These are phyloP conservation scores for Sylvicola cinctus DNA, from an alignment of 2,888 invertebrate species.

Conservation along the genomic window DNA sequence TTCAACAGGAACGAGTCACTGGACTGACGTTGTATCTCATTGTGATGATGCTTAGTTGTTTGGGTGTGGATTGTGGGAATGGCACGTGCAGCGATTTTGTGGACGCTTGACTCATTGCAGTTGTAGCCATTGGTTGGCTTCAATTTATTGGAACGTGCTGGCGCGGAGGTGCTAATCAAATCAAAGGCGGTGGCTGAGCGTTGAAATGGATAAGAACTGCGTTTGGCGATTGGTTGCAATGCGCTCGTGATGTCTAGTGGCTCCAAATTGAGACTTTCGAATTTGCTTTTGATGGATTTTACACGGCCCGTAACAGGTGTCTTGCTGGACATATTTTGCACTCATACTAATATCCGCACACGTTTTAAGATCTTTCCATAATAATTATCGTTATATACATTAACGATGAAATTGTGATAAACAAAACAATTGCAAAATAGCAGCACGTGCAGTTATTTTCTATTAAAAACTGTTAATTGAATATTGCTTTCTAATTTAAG, in stretches of 20 bases:
- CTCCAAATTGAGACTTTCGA: slow-evolving; percentile 30
- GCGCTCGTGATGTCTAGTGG: slow-evolving; percentile 7
- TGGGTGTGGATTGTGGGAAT: too few species aligned
- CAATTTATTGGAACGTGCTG: slow-evolving; percentile 8
- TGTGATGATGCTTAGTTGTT: slow-evolving; percentile 6
- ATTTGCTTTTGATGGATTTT: slow-evolving; percentile 41
- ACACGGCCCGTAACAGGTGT: slow-evolving; percentile 23
- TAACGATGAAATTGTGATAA: too few species aligned
- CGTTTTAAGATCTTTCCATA: too few species aligned
- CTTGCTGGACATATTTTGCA: too few species aligned
- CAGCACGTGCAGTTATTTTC: too few species aligned
- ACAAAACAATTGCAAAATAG: too few species aligned
- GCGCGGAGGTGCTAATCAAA: slow-evolving; percentile 7
- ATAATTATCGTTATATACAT: too few species aligned
- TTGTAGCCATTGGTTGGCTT: slow-evolving; percentile 5
- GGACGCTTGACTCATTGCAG: slow-evolving; percentile 5
- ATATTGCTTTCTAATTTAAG: too few species aligned
- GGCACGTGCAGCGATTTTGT: neutral
- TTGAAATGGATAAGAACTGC: slow-evolving; percentile 7
- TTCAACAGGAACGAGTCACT: slow-evolving; percentile 8
- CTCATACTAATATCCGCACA: too few species aligned
- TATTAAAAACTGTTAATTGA: too few species aligned
- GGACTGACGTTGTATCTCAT: slow-evolving; percentile 10
- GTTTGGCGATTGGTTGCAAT: slow-evolving; percentile 1
- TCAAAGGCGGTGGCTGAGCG: slow-evolving; percentile 11